Conservation (phyloP, 2,113 vertebrate species). For the Myrmecophaga tridactyla region DNA sequence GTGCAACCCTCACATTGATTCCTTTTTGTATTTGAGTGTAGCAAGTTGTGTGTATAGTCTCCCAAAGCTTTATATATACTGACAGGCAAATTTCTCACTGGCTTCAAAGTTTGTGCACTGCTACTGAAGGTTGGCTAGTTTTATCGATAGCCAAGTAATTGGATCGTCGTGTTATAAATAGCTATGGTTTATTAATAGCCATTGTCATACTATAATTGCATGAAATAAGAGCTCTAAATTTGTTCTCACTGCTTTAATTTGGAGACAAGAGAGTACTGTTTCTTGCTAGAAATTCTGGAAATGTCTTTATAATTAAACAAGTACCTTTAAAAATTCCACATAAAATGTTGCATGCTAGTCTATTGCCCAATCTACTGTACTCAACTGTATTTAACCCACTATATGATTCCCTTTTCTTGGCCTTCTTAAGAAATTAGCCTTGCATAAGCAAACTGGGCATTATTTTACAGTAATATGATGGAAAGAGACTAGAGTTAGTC, state of each 20-base stretch:
- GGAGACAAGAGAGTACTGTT: background rate
- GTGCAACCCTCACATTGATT: background rate
- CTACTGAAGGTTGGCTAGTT: background rate
- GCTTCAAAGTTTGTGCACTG: background rate
- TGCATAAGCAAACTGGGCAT: background rate
- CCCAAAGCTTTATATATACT: background rate
- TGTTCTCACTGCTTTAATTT: constrained; percentile 53
- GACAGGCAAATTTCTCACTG: constrained; percentile 43
- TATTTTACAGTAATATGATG: background rate
- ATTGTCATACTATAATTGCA: background rate
- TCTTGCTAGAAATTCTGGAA: constrained; percentile 36
- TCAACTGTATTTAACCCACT: background rate
- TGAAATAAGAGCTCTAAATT: background rate
- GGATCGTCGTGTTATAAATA: constrained; percentile 17
- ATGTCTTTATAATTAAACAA: constrained; percentile 25
- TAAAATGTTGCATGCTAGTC: background rate
- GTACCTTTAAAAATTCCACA: background rate
- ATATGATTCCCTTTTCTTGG: constrained; percentile 21
- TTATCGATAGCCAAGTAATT: background rate
- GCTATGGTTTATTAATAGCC: background rate
- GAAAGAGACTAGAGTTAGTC: background rate
- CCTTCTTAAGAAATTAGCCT: background rate
- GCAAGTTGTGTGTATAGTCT: constrained; percentile 10
- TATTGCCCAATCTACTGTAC: background rate
- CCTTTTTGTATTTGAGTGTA: constrained; percentile 52